Evolutionary conservation across 1,140 invertebrate genomes (phyloP), one percentile per base, ranked within the genome.

Genomic region (Gerris buenoi): DNA sequence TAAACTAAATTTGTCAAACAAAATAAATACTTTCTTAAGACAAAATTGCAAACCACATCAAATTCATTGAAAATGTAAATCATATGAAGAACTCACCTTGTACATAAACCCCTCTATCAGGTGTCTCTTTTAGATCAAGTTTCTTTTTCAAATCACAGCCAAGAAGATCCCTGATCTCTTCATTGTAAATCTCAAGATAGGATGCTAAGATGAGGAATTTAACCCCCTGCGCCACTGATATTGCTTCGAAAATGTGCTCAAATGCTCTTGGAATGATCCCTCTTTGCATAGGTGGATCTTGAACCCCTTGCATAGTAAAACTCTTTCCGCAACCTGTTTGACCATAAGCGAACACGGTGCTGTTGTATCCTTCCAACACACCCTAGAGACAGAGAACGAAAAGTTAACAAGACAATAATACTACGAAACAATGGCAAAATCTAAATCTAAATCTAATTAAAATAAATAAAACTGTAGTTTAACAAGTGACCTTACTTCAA

Each of bases 181-280:
- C 92, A 78, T 94, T 95, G 78, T 95, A 95, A 60, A 95, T 95
- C 77, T 97, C 94, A 57, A 96, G 81, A 76, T 95, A 97, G 63
- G 90, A 93, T n/a, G 92, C 86, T 65, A 94, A 81, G 0, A 93
- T 90, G 58, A 97, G 79, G 76, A 90, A 97, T 75, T 93, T 91
- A 23, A 86, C 85, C 67, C 86, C 83, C 60, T 86, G 86, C 14
- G 88, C 84, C 0, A 92, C 88, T 10, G 90, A 85, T 29, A 93
- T 94, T 0, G 90, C 89, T 76, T 96, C 92, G 79, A 96, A 97
- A 60, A 95, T 84, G 72, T 96, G 93, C 74, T 95, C 91, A 77
- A 95, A 88, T 1, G 90, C 85, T 66, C 90, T 81, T 13, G 91
- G 91, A 73, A 96, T 93, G 67, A 93, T 87, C 23, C 90, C 91